These are phyloP conservation scores for Tromatobia lineatoria DNA, from an alignment of 2,888 invertebrate genomes.

Conservation along the genomic window DNA sequence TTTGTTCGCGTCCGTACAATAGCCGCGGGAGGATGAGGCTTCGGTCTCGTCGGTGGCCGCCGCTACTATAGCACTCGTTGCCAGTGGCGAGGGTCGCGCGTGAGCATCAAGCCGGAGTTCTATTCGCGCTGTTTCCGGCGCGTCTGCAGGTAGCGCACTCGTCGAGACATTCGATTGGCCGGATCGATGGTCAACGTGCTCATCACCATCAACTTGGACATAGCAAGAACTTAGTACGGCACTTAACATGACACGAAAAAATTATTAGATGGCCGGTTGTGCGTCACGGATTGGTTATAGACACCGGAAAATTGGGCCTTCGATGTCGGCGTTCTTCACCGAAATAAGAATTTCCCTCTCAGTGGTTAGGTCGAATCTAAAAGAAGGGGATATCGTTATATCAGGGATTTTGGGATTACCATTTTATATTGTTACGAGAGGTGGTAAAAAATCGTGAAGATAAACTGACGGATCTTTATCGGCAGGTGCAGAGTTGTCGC, in stretches of 20 bases:
- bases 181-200: constrained; percentile 40
- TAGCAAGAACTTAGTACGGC: background rate
- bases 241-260: constrained; percentile 14
- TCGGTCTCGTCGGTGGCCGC: constrained; percentile 47
- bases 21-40: constrained; percentile 56
- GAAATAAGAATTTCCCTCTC: constrained; percentile 20
- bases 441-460: constrained; percentile 3
- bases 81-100: constrained; percentile 39
- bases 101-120: constrained; percentile 16
- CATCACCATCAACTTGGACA: constrained; percentile 12
- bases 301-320: constrained; percentile 72
- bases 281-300: constrained; percentile 24
- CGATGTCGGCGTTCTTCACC: constrained; percentile 68
- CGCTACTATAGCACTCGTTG: constrained; percentile 38
- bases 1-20: constrained; percentile 78
- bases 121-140: constrained; percentile 38
- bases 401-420: constrained; percentile 1
- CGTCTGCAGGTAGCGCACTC: constrained; percentile 12
- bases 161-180: constrained; percentile 48
- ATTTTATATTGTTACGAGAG: background rate
- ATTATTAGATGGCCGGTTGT: constrained; percentile 28
- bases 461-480: constrained; percentile 26
- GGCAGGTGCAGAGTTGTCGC: constrained; percentile 27
- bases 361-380: background rate
- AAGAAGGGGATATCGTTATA: background rate